Conservation (phyloP, 2,113 vertebrate species). For the Scomber scombrus region DNA sequence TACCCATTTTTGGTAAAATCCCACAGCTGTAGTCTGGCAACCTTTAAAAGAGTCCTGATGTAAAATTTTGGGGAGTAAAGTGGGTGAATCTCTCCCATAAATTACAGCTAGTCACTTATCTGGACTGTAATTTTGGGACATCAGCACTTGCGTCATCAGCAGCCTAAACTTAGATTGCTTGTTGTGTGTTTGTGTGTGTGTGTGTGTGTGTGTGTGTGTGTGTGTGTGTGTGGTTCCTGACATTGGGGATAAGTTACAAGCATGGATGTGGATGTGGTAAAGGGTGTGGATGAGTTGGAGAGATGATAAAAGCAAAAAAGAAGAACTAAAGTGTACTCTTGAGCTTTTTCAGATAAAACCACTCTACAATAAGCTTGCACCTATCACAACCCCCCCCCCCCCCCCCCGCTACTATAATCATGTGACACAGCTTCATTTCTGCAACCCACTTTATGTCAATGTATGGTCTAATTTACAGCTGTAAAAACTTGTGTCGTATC, state of each 20-base stretch:
- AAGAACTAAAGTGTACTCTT: neutral
- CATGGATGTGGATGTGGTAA: constrained; percentile 22
- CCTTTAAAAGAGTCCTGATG: neutral
- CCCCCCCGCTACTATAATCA: no score
- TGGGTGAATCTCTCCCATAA: constrained; percentile 48
- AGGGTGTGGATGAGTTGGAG: neutral
- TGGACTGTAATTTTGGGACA: constrained; percentile 46
- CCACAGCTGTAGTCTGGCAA: constrained; percentile 18
- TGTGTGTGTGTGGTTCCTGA: constrained; percentile 6
- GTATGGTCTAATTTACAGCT: no score
- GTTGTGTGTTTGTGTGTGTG: neutral
- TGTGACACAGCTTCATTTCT: neutral
- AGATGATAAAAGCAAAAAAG: constrained; percentile 5
- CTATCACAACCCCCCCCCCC: neutral
- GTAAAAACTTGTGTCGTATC: no score
- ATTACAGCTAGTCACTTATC: constrained; percentile 44
- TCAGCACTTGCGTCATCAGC: constrained; percentile 13
- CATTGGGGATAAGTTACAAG: constrained; percentile 30
- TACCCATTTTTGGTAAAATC: constrained; percentile 39
- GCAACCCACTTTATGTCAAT: no score
- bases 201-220: constrained; percentile 1
- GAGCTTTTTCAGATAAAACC: neutral
- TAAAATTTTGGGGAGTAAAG: constrained; percentile 4
- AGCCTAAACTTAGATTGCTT: constrained; percentile 31
- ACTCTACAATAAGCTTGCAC: neutral